phyloP scores from a whole-genome alignment of 2,888 invertebrate species.

The Volucella zonaria region DNA sequence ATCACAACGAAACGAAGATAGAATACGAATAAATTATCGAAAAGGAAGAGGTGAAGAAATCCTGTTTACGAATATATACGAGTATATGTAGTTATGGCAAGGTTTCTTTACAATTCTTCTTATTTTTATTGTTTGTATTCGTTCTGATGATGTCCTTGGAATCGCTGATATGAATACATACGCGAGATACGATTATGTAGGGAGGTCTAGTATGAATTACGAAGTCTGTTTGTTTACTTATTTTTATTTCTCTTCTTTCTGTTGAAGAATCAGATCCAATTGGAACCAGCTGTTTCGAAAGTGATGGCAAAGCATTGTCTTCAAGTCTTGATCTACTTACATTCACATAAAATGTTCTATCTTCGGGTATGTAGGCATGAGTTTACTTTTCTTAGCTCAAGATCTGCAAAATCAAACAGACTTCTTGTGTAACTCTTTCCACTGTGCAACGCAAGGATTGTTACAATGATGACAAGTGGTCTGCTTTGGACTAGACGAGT shows the following conservation, averaged over 20 bases:
- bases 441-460: too few species aligned
- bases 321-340: background rate
- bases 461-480: too few species aligned
- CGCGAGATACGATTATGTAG: background rate
- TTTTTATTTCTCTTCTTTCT: background rate
- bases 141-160: slow-evolving; percentile 30
- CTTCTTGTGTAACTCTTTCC: background rate
- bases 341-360: too few species aligned
- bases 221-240: background rate
- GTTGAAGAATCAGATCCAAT: background rate
- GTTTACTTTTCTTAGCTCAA: too few species aligned
- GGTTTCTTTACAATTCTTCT: background rate
- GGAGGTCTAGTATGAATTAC: background rate
- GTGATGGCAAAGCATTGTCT: background rate
- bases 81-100: background rate
- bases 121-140: background rate
- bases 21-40: slow-evolving; percentile 18
- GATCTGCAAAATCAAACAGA: background rate
- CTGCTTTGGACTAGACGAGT: too few species aligned
- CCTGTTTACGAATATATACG: slow-evolving; percentile 14
- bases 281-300: slow-evolving; percentile 3
- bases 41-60: slow-evolving; percentile 29
- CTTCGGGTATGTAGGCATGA: too few species aligned
- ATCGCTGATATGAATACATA: slow-evolving; percentile 2
- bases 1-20: background rate